These are phyloP conservation scores for Trichogramma dendrolimi DNA, from an alignment of 2,888 invertebrate genomes.

Conservation along the genomic window DNA sequence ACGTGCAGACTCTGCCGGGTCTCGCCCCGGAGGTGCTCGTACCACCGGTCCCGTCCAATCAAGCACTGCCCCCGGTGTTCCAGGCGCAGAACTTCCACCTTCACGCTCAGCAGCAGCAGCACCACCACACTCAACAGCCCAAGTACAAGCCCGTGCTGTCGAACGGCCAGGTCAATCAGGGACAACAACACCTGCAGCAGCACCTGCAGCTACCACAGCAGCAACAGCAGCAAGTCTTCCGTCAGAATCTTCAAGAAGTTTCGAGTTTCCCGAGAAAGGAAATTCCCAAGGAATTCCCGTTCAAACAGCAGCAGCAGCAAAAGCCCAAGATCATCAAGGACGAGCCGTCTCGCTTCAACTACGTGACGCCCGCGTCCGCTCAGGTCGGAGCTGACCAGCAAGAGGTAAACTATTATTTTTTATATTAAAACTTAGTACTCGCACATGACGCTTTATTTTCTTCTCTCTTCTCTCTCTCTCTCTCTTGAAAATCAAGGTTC, in stretches of 20 bases:
- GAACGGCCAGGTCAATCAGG: neutral
- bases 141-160: slow-evolving; percentile 9
- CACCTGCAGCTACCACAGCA: no score
- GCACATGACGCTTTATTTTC: neutral
- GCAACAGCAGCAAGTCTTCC: slow-evolving; percentile 25
- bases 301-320: slow-evolving; percentile 32
- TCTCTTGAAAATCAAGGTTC: slow-evolving; percentile 55
- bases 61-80: slow-evolving; percentile 44
- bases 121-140: slow-evolving; percentile 9
- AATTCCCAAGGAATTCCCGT: slow-evolving; percentile 25
- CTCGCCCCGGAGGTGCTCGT: slow-evolving; percentile 39
- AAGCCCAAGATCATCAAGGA: slow-evolving; percentile 32
- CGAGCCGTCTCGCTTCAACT: slow-evolving; percentile 27
- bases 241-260: slow-evolving; percentile 27
- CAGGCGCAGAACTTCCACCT: slow-evolving; percentile 41
- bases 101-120: slow-evolving; percentile 29
- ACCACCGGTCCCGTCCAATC: slow-evolving; percentile 40
- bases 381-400: slow-evolving; percentile 33
- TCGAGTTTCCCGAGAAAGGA: slow-evolving; percentile 9
- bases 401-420: slow-evolving; percentile 34
- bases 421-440: no score
- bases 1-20: slow-evolving; percentile 35
- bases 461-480: slow-evolving; percentile 4
- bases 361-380: slow-evolving; percentile 24
- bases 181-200: slow-evolving; percentile 1